Evolutionary conservation across 2,888 invertebrate genomes (phyloP).

Genomic region (Drosophila prolongata): DNA sequence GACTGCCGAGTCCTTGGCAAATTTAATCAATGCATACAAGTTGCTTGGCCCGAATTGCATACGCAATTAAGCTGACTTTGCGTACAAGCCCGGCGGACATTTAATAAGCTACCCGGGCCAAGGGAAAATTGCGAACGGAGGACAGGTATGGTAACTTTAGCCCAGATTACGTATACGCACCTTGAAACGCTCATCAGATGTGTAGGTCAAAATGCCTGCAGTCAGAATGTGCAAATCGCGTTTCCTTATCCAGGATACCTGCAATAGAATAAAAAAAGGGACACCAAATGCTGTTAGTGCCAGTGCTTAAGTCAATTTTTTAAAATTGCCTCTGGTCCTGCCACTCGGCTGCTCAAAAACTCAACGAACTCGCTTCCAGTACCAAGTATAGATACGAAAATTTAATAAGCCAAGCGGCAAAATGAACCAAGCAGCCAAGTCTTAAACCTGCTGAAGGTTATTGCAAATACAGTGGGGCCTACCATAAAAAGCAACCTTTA

Average conservation of each 20-base stretch:
- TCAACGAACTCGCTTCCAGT: constrained; percentile 26
- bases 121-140: neutral
- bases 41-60: constrained; percentile 63
- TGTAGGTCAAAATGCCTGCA: constrained; percentile 93
- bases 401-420: constrained; percentile 71
- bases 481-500: no score
- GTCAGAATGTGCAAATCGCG: constrained; percentile 94
- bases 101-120: constrained; percentile 56
- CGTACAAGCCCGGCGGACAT: constrained; percentile 63
- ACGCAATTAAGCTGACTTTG: constrained; percentile 73
- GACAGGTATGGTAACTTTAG: constrained; percentile 31
- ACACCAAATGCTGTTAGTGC: constrained; percentile 50
- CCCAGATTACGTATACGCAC: constrained; percentile 82
- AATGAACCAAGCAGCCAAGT: constrained; percentile 56
- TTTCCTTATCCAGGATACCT: constrained; percentile 95
- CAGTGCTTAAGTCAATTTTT: constrained; percentile 72
- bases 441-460: constrained; percentile 39
- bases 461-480: constrained; percentile 39
- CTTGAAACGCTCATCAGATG: constrained; percentile 94
- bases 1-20: constrained; percentile 58
- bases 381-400: constrained; percentile 62
- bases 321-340: constrained; percentile 59
- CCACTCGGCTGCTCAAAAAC: constrained; percentile 17
- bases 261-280: constrained; percentile 57
- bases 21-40: constrained; percentile 76